phyloP scores from a whole-genome alignment of 2,888 invertebrate species.

The Euproctis similis region DNA sequence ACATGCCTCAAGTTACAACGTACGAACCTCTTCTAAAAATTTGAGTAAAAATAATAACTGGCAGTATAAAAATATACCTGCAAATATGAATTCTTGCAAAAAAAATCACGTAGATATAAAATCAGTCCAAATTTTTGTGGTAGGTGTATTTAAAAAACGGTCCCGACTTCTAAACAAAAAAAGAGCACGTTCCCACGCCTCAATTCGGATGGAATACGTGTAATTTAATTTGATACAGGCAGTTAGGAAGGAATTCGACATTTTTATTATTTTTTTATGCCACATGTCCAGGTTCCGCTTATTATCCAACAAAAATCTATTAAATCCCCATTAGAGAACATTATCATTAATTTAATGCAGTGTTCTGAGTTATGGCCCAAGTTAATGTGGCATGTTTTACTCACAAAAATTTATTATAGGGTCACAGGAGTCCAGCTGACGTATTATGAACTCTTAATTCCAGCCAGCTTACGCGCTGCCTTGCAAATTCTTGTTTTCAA shows the following conservation, averaged over 20 bases:
- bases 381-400: constrained; percentile 3
- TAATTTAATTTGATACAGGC: constrained; percentile 57
- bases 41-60: too few species aligned
- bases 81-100: too few species aligned
- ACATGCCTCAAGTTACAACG: too few species aligned
- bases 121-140: constrained; percentile 19
- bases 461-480: too few species aligned
- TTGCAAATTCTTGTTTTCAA: too few species aligned
- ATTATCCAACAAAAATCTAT: constrained; percentile 6
- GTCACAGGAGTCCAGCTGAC: constrained; percentile 1
- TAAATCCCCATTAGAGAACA: too few species aligned
- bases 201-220: constrained; percentile 49
- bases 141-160: constrained; percentile 24
- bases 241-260: constrained; percentile 38
- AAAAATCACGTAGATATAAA: constrained; percentile 12
- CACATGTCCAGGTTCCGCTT: constrained; percentile 12
- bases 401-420: constrained; percentile 1
- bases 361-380: too few species aligned
- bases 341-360: too few species aligned
- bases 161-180: constrained; percentile 29
- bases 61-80: too few species aligned
- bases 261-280: constrained; percentile 38
- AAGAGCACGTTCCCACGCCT: constrained; percentile 49
- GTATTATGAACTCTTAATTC: too few species aligned
- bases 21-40: too few species aligned